Conservation (phyloP, 2,113 vertebrate species). For the Gambusia affinis region DNA sequence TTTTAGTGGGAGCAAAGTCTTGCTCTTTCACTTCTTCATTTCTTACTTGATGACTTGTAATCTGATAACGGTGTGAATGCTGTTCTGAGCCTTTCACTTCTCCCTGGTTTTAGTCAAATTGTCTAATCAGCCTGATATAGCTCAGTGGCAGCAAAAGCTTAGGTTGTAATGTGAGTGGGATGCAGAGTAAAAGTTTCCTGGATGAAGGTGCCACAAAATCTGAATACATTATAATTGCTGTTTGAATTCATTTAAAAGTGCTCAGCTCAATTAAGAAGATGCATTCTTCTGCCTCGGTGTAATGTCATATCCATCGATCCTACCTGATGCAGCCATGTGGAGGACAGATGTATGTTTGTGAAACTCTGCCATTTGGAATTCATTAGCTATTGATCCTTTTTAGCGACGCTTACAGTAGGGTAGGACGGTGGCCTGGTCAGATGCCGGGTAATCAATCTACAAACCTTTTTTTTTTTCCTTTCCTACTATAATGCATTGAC, state of each 20-base stretch:
- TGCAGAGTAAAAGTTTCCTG: slow-evolving; percentile 47
- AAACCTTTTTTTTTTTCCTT: slow-evolving; percentile 65
- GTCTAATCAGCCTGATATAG: slow-evolving; percentile 43
- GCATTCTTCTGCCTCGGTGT: slow-evolving; percentile 63
- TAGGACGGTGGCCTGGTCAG: slow-evolving; percentile 55
- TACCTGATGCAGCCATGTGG: slow-evolving; percentile 69
- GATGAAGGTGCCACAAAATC: slow-evolving; percentile 47
- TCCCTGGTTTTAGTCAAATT: slow-evolving; percentile 26
- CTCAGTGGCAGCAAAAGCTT: slow-evolving; percentile 65
- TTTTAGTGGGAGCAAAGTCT: too few species aligned
- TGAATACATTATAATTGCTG: slow-evolving; percentile 71
- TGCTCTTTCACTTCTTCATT: not conserved
- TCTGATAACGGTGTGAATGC: slow-evolving; percentile 40
- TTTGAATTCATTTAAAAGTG: slow-evolving; percentile 71
- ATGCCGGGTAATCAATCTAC: slow-evolving; percentile 70
- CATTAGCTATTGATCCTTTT: slow-evolving; percentile 76
- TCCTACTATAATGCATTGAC: slow-evolving; percentile 57
- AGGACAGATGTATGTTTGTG: slow-evolving; percentile 73
- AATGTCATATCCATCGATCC: slow-evolving; percentile 77
- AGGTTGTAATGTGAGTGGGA: slow-evolving; percentile 35
- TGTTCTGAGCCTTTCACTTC: slow-evolving; percentile 41
- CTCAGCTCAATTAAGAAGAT: slow-evolving; percentile 75
- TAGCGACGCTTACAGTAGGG: slow-evolving; percentile 58
- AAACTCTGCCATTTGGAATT: slow-evolving; percentile 72
- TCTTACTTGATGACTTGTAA: not conserved